Percentiles rank a stretch among this genome's conserved stretches.
phyloP scores from a whole-genome alignment of 2,113 vertebrate genomes.

The Excalfactoria chinensis region DNA sequence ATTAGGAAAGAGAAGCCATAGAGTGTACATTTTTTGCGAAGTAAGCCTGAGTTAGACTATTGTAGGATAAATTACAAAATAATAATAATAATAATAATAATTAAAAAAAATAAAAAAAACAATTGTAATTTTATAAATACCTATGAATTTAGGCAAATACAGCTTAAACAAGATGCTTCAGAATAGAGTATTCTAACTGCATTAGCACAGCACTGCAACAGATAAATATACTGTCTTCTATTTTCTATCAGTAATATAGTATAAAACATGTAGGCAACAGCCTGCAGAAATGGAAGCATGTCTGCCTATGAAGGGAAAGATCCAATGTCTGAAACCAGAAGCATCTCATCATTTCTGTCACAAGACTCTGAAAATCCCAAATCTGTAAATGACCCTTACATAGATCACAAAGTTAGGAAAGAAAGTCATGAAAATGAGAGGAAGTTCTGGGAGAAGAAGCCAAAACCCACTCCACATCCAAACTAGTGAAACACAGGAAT shows the following conservation, averaged over 20 bases:
- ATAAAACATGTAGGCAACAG: not conserved
- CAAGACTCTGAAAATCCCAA: not conserved
- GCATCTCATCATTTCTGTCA: not conserved
- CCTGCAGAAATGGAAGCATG: not conserved
- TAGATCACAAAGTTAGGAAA: not conserved
- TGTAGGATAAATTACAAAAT: not conserved
- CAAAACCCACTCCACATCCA: not conserved
- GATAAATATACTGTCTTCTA: not conserved
- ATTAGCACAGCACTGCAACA: not conserved
- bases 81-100: no score
- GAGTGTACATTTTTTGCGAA: not conserved
- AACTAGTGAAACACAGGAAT: rapidly evolving
- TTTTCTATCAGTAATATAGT: not conserved
- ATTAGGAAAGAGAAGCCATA: not conserved
- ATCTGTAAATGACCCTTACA: not conserved
- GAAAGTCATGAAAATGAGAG: not conserved
- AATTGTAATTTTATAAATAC: not conserved
- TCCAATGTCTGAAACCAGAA: not conserved
- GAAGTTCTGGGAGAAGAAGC: no score
- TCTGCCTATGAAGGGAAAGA: not conserved
- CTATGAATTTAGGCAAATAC: not conserved
- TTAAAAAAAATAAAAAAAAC: not conserved
- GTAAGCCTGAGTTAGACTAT: not conserved
- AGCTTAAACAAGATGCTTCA: not conserved
- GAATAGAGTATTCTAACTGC: not conserved